phyloP scores from a whole-genome alignment of 2,113 vertebrate species.

The Abramis brama region DNA sequence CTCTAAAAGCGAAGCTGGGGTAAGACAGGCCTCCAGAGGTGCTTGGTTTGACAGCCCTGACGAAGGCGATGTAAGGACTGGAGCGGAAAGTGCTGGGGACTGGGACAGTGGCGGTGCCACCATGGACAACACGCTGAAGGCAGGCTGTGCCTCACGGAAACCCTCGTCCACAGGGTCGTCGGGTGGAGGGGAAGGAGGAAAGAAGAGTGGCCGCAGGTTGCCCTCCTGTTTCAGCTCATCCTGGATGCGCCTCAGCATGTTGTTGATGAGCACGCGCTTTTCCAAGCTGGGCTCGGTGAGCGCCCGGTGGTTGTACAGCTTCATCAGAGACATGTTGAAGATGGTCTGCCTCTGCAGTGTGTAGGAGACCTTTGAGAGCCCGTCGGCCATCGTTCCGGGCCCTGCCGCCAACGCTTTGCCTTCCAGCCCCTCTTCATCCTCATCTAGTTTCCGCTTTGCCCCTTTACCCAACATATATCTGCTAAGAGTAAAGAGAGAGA shows the following conservation, averaged over 20 bases:
- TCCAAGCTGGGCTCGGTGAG: slow-evolving; percentile 93
- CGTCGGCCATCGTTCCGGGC: slow-evolving; percentile 68
- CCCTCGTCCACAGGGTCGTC: slow-evolving; percentile 83
- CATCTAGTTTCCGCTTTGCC: slow-evolving; percentile 98
- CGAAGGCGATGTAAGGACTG: slow-evolving; percentile 62
- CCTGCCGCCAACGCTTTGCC: slow-evolving; percentile 89
- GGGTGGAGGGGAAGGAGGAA: slow-evolving; percentile 81
- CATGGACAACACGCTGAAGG: slow-evolving; percentile 76
- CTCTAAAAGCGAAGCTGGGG: slow-evolving; percentile 93
- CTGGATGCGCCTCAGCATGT: slow-evolving; percentile 98
- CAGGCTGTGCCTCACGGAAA: slow-evolving; percentile 85
- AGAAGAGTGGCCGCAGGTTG: slow-evolving; percentile 85
- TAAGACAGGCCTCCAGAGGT: slow-evolving; percentile 83
- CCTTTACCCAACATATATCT: slow-evolving; percentile 99
- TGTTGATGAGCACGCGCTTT: slow-evolving; percentile 97
- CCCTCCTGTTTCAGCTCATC: slow-evolving; percentile 96
- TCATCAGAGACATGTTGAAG: slow-evolving; percentile 99
- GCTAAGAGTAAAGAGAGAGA: slow-evolving; percentile 57
- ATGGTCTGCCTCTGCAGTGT: slow-evolving; percentile 99
- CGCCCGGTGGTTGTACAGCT: slow-evolving; percentile 94
- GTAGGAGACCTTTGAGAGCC: slow-evolving; percentile 96
- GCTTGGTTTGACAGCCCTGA: slow-evolving; percentile 46
- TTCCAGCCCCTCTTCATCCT: slow-evolving; percentile 99
- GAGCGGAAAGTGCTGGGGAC: slow-evolving; percentile 75
- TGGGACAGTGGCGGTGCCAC: slow-evolving; percentile 58